phyloP scores from a whole-genome alignment of 2,113 vertebrate genomes.

The Eurystomus gularis region DNA sequence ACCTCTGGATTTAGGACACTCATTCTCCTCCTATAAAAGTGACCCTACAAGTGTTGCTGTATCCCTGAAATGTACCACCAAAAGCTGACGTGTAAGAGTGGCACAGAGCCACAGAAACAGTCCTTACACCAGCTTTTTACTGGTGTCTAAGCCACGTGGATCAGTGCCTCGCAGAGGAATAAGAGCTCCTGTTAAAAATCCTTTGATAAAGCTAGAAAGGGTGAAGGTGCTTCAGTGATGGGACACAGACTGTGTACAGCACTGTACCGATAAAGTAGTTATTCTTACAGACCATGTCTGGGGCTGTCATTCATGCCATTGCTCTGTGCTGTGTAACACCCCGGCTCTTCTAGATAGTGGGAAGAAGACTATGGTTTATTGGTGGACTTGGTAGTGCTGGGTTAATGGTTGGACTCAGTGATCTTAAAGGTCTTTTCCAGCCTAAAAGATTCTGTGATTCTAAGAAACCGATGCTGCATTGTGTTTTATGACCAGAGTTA shows the following conservation, averaged over 20 bases:
- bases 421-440: neutral
- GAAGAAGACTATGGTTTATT: neutral
- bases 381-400: neutral
- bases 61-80: neutral
- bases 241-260: neutral
- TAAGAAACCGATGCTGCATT: neutral
- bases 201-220: neutral
- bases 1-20: neutral
- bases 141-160: fast-evolving
- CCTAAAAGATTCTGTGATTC: neutral
- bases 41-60: neutral
- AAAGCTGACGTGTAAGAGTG: neutral
- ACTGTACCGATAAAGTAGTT: neutral
- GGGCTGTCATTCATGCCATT: neutral
- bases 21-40: neutral
- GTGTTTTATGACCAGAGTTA: neutral
- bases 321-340: neutral
- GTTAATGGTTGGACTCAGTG: neutral
- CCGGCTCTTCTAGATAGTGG: fast-evolving
- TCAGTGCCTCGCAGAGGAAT: neutral
- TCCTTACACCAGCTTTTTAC: neutral
- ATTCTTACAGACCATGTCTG: neutral
- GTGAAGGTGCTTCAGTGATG: neutral
- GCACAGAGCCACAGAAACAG: neutral
- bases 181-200: neutral